Conservation (phyloP, 2,888 invertebrate species). For the Hydroisotoma schaefferi region DNA sequence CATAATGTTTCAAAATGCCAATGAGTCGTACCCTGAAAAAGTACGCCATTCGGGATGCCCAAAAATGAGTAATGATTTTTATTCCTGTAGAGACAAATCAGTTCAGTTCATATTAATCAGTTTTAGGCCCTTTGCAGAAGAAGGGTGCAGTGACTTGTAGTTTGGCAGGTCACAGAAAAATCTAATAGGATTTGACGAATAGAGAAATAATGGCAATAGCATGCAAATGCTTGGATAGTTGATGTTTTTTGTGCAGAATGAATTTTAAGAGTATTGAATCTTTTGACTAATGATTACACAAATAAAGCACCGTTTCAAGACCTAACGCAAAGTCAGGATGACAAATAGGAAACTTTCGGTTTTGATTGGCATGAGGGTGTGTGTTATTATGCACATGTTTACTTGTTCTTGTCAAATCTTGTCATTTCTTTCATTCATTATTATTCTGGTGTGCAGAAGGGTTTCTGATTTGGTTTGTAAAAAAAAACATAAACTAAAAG, state of each 20-base stretch:
- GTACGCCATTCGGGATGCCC: no score
- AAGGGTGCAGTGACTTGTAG: conserved; percentile 9
- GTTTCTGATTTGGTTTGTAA: no score
- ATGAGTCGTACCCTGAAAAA: no score
- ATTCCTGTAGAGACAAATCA: conserved; percentile 14
- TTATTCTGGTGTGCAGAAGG: no score
- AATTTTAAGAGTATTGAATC: no score
- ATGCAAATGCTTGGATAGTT: no score
- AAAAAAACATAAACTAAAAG: no score
- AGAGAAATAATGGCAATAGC: background rate
- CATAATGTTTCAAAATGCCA: background rate
- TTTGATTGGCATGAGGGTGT: conserved; percentile 18
- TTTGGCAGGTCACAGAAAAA: conserved; percentile 1
- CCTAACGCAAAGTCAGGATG: no score
- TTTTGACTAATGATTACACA: no score
- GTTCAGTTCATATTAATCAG: conserved; percentile 13
- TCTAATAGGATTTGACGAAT: background rate
- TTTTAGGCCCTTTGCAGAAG: background rate
- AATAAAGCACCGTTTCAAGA: background rate
- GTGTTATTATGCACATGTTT: conserved; percentile 18
- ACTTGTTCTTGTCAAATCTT: conserved; percentile 17
- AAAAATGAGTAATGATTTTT: conserved; percentile 13
- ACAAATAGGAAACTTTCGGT: conserved; percentile 10
- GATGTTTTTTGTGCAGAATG: no score
- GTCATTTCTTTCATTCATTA: conserved; percentile 19